Conservation (phyloP, 2,888 invertebrate species). For the Hermaeophaga mercurialis region DNA sequence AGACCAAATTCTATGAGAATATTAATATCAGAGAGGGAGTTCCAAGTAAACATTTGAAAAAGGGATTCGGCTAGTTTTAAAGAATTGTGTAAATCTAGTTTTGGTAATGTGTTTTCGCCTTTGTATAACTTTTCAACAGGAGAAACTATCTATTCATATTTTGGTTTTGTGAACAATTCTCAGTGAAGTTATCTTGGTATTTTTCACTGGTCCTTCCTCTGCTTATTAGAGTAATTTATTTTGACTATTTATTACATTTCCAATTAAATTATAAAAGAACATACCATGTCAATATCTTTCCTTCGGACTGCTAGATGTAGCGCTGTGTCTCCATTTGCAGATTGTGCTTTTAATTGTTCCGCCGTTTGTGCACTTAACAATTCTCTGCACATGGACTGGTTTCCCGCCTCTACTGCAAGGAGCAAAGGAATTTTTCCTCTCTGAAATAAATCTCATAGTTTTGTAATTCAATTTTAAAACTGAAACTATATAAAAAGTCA, state of each 20-base stretch:
- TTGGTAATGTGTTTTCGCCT: neutral
- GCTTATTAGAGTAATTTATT: no score
- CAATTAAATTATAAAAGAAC: neutral
- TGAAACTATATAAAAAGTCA: no score
- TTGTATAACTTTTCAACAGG: no score
- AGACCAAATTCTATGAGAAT: neutral
- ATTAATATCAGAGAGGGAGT: no score
- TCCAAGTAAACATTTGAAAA: no score
- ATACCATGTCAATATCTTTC: constrained; percentile 87
- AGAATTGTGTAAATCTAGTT: neutral
- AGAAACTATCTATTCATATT: no score
- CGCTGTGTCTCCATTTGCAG: constrained; percentile 89
- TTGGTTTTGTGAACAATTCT: no score
- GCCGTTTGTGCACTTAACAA: constrained; percentile 85
- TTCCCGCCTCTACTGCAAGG: constrained; percentile 92
- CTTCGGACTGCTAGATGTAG: constrained; percentile 93
- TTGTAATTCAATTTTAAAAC: no score
- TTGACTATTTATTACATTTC: no score
- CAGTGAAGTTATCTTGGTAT: no score
- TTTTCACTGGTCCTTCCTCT: no score
- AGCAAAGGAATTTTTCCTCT: constrained; percentile 92
- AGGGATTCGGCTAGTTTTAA: no score
- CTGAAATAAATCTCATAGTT: constrained; percentile 60
- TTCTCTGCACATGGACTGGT: constrained; percentile 93
- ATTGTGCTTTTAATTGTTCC: constrained; percentile 84